Base-by-base conservation (phyloP, 2,113 vertebrate genomes). In the Miniopterus natalensis region DNA sequence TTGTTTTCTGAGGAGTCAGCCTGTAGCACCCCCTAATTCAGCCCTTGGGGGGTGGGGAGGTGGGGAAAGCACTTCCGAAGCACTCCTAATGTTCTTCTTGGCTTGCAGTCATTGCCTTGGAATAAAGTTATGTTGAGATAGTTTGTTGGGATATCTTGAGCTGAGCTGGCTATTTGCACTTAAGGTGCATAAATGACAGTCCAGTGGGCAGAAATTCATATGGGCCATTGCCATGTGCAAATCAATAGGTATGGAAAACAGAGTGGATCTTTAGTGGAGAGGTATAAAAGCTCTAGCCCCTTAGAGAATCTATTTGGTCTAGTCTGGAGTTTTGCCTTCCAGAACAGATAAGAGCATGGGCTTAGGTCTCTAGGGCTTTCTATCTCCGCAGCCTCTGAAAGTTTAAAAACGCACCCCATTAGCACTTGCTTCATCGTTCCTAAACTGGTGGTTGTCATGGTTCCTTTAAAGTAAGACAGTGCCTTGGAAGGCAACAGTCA, bases 401-500 rank as follows among this genome's bases (percentile, higher is more conserved):
- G 84, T 95, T 98, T 97, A 84, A 98, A 98, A 97, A 96, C 94
- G 88, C 21, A 95, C 8, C 75, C 31, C 61, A 8, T 90, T 94
- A 87, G 9, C 74, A 66, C 93, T 98, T 88, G 70, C 63, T 83
- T 96, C n/a, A 95, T 96, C 84, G 91, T 94, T 98, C 96, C 85
- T 92, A 97, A 97, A 96, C 95, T 97, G 97, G 94, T 18, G n/a
- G 94, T 97, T 96, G 94, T 92, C 84, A 84, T 40, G 21, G 95
- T 84, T 97, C 61, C 80, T 97, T 95, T 94, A 61, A 96, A 93
- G 88, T 90, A 97, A 97, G 91, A 94, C 79, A 86, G 97, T 78
- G 92, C 95, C 93, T 95, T 27, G 25, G 93, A 96, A 98, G 97
- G 80, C 95, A 98, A 94, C 94, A 98, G 92, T 97, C 95, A 68